A percentile compares a stretch with the other conserved stretches of the same genome.
These are phyloP conservation scores for Alcedo quadribrachys DNA, from an alignment of 2,797 vertebrate genomes.

Conservation along the genomic window DNA sequence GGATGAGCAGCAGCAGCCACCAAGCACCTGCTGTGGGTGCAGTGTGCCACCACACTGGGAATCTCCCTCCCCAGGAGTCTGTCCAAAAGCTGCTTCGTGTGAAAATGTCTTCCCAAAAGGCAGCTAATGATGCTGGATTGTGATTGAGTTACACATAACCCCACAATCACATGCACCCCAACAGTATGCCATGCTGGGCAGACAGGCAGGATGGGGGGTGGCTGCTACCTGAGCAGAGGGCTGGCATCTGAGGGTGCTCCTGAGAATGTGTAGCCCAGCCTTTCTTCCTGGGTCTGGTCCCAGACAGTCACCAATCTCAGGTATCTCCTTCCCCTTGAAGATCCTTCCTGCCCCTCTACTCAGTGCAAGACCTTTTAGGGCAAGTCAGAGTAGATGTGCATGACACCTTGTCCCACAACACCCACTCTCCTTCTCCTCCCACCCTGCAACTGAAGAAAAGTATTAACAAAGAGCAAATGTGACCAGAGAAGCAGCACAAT, in stretches of 20 bases:
- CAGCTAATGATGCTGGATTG: not conserved
- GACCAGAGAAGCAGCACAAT: not conserved
- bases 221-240: not conserved
- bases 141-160: rapidly evolving
- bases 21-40: rapidly evolving
- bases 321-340: not conserved
- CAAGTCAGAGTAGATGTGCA: not conserved
- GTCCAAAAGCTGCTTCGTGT: rapidly evolving
- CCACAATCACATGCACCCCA: rapidly evolving
- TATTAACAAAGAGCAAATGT: not conserved
- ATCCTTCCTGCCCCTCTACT: not conserved
- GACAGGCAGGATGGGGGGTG: not conserved
- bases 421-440: too few relatives aligned
- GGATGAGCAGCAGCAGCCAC: not conserved
- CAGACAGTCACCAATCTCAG: not conserved
- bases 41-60: not conserved
- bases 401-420: rapidly evolving
- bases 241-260: not conserved
- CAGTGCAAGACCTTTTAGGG: not conserved
- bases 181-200: not conserved
- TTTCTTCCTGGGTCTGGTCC: not conserved
- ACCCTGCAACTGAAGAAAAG: not conserved
- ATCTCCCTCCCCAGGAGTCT: not conserved
- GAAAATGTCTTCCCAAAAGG: not conserved
- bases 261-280: too few relatives aligned